Base-by-base conservation (phyloP, 35 echinoderm and acorn worm species). In the Patiria miniata region DNA sequence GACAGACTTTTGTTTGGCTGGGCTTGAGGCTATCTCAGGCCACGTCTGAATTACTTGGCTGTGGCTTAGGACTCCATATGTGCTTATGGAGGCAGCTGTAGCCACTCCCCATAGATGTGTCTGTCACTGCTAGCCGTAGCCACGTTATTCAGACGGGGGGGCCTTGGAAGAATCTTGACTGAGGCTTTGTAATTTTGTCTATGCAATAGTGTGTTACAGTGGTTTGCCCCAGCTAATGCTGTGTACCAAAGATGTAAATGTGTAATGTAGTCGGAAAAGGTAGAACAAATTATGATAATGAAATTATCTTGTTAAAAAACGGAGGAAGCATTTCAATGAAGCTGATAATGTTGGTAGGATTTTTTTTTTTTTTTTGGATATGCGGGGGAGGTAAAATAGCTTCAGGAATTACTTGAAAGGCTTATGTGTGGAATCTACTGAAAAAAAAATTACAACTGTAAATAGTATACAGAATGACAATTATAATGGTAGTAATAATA, bases 221-320 rank as follows among this genome's bases (percentile, higher is more conserved):
- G 16, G 34, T 32, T 10, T 14, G 34, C 26, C 29, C 65, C 34
- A 34, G 65, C 34, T 10, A 73, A 30, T 34, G 65, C 65, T 26
- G 26, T 73, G 65, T 73, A 73, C 65, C 65, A 73, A 73, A 73
- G 65, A 73, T 73, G 65, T 73, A 73, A 73, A 47, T 73, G 65
- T 73, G 34, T 73, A 47, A 47, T 36, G 65, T 73, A 73, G 65
- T 26, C 34, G n/a, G n/a, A 36, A 22, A 30, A 34, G 65, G 23
- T 30, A 32, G 65, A 14, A 15, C 34, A 14, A 73, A 26, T 28
- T 34, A 36, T 30, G 34, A 22, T 22, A 61, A 32, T 73, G 14
- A 34, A 34, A 73, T 73, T 73, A 73, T 73, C 26, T 18, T 26
- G 65, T 73, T 26, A 30, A 12, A 30, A 10, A 9, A 73, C 3